Evolutionary conservation across 2,113 vertebrate species (phyloP).

Genomic region (Python bivittatus): DNA sequence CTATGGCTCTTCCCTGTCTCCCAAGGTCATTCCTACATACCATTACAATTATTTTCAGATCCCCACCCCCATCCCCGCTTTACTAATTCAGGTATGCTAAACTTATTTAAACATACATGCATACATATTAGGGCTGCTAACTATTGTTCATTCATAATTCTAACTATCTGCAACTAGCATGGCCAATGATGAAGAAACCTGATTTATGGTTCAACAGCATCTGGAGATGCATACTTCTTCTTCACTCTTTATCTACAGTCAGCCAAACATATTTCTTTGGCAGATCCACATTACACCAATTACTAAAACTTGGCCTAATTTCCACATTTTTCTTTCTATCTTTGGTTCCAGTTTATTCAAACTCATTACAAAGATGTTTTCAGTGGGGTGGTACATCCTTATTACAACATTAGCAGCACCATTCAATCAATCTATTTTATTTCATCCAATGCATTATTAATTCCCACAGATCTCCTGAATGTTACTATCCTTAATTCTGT

Average conservation of each 20-base stretch:
- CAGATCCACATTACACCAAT: too few species aligned
- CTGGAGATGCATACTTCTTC: not conserved
- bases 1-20: not conserved
- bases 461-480: conserved; percentile 13
- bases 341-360: too few species aligned
- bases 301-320: conserved; percentile 33
- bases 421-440: not conserved
- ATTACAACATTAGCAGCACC: not conserved
- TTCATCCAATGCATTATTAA: not conserved
- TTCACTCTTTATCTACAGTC: not conserved
- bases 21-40: not conserved
- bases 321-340: not conserved
- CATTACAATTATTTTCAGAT: not conserved
- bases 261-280: too few species aligned
- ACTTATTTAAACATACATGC: not conserved
- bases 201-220: not conserved
- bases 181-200: too few species aligned
- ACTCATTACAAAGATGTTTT: too few species aligned
- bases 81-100: not conserved
- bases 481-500: conserved; percentile 2
- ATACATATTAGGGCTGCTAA: too few species aligned
- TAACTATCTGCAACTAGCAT: too few species aligned
- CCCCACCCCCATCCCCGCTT: not conserved
- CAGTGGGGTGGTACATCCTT: too few species aligned
- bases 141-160: not conserved